Evolutionary conservation across 2,888 invertebrate genomes (phyloP), one percentile per base, ranked within the genome.

Genomic region (Biston stratarius): DNA sequence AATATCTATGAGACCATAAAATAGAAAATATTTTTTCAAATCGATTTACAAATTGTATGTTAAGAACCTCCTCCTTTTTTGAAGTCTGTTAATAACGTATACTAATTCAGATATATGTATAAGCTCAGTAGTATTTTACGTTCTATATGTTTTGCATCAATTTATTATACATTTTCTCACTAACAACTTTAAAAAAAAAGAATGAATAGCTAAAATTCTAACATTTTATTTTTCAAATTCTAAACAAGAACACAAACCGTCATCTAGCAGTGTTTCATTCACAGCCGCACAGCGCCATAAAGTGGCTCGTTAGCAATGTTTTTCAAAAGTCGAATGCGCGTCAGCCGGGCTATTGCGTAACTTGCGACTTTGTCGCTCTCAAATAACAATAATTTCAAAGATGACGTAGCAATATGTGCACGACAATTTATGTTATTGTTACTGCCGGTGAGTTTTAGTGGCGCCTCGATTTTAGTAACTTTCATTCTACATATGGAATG

Each of bases 291-390:
- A 56, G 51, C 72, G 78, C 81, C 78, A 76, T 80, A 80, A 82
- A 88, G 86, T 86, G 82, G 82, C 87, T 90, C 90, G 87, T 90
- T 90, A 90, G 88, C 75, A 77, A 78, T 85, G 86, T 85, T 86
- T 87, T 86, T 83, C 85, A 86, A 87, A 86, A 86, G 84, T 83
- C 81, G 77, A 81, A 84, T 79, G 75, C 76, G 69, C 70, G 70
- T 70, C 68, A 74, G 51, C 49, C 10, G 10, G 2, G 5, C 12
- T 49, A 49, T 33, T 49, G 33, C 49, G 24, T 49, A 49, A 33
- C 33, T 33, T 49, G 49, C 33, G 49, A 33, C 49, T 11, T 49
- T 0, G 49, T 33, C 5, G 11, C 49, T 49, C 11, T 33, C 33
- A 33, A 49, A 15, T 14, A 12, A 33, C 12, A 24, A 33, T 33